Evolutionary conservation across 1,140 invertebrate species (phyloP).

Genomic region (Drosophila athabasca): DNA sequence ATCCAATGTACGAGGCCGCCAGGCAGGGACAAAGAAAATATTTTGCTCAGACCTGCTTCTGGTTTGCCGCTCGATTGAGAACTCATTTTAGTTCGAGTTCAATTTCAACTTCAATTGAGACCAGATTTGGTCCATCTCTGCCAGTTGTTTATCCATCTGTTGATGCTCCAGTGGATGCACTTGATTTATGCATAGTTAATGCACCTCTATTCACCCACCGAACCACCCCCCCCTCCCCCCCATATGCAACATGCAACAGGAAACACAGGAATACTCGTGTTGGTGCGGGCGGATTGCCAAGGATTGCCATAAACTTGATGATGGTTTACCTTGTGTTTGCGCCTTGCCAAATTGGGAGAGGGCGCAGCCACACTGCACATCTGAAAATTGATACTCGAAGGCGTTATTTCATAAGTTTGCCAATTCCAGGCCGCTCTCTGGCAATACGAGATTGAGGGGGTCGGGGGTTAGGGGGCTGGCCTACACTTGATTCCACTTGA

Average conservation of each 20-base stretch:
- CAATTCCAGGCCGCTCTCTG: conserved; percentile 13
- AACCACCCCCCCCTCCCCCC: not conserved
- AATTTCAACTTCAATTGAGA: conserved; percentile 20
- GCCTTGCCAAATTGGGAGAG: conserved; percentile 79
- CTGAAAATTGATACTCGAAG: conserved; percentile 76
- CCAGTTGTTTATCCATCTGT: no score
- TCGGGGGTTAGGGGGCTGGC: not conserved
- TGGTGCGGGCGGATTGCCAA: conserved; percentile 38
- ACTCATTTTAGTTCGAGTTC: conserved; percentile 13
- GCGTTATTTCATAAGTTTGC: conserved; percentile 61
- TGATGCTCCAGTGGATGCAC: conserved; percentile 15
- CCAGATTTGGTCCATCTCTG: no score
- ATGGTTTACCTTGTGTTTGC: conserved; percentile 68
- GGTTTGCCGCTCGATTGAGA: no score
- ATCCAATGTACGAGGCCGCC: conserved; percentile 10
- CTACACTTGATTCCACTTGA: conserved; percentile 19
- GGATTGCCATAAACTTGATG: conserved; percentile 3
- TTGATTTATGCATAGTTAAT: conserved; percentile 65
- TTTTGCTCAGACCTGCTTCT: conserved; percentile 1
- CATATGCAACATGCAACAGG: conserved; percentile 36
- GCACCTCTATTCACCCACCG: not conserved
- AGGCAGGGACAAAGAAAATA: conserved; percentile 13
- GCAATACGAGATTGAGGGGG: conserved; percentile 4
- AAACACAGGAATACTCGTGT: conserved; percentile 3
- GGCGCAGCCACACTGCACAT: conserved; percentile 79